Percentiles rank a stretch among this genome's conserved stretches.
These are phyloP conservation scores for Piaya cayana DNA, from an alignment of 2,113 vertebrate species.

Conservation along the genomic window DNA sequence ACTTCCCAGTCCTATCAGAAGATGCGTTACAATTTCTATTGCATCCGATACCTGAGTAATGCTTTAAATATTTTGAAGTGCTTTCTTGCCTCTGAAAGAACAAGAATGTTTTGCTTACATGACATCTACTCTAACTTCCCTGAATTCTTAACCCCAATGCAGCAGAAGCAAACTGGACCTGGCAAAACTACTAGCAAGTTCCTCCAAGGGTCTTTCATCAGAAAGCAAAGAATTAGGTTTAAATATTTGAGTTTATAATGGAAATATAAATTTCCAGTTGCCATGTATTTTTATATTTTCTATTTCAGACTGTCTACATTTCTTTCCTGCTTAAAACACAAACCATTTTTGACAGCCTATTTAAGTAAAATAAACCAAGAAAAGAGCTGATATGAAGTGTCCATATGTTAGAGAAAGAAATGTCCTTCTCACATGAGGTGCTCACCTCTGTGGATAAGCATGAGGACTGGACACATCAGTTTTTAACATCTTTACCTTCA, in stretches of 20 bases:
- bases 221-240: background rate
- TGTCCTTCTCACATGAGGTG: background rate
- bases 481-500: background rate
- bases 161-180: background rate
- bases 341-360: background rate
- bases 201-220: background rate
- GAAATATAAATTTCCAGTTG: background rate
- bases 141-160: background rate
- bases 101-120: background rate
- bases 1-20: fast-evolving
- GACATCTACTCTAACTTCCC: background rate
- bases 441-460: background rate
- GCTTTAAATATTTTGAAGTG: background rate
- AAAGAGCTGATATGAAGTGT: background rate
- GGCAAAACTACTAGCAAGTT: background rate
- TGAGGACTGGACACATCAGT: fast-evolving
- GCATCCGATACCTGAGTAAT: background rate
- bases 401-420: background rate
- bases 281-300: background rate
- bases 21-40: background rate
- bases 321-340: background rate
- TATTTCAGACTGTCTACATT: background rate
- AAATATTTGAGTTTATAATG: background rate
- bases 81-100: background rate
- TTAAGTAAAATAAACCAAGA: background rate